phyloP scores from a whole-genome alignment of 2,888 invertebrate species.

The Palloptera scutellata region DNA sequence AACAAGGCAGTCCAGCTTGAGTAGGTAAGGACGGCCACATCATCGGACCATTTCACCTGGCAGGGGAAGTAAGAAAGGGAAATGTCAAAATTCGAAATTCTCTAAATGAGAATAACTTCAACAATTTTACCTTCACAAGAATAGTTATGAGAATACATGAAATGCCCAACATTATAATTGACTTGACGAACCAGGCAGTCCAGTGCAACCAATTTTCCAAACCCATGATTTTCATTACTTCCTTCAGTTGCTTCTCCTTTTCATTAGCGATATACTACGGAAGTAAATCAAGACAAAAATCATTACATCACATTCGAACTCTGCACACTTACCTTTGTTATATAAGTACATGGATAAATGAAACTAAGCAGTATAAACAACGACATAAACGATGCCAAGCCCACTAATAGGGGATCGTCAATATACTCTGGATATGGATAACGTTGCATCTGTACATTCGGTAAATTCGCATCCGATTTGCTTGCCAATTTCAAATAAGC shows the following conservation, averaged over 20 bases:
- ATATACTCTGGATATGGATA: conserved; percentile 79
- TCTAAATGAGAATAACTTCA: too few species aligned
- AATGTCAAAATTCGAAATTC: too few species aligned
- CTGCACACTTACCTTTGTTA: conserved; percentile 68
- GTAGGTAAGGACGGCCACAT: conserved; percentile 73
- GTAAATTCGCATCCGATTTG: conserved; percentile 37
- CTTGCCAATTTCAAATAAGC: conserved; percentile 54
- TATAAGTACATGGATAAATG: conserved; percentile 80
- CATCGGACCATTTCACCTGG: conserved; percentile 68
- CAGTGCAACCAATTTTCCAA: conserved; percentile 84
- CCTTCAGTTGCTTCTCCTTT: conserved; percentile 74
- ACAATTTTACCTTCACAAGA: conserved; percentile 67
- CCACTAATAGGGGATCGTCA: conserved; percentile 72
- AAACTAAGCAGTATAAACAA: conserved; percentile 82
- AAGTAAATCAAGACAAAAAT: neutral
- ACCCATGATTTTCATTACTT: conserved; percentile 94
- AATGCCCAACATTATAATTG: conserved; percentile 73
- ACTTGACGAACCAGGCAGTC: conserved; percentile 85
- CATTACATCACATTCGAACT: too few species aligned
- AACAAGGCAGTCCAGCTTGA: conserved; percentile 74
- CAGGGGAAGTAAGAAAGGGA: conserved; percentile 27
- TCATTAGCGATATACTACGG: conserved; percentile 66
- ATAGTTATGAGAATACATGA: conserved; percentile 69
- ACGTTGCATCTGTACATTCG: conserved; percentile 64
- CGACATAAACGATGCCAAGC: conserved; percentile 74